Conservation (phyloP, 2,113 vertebrate genomes). For the Burhinus oedicnemus region DNA sequence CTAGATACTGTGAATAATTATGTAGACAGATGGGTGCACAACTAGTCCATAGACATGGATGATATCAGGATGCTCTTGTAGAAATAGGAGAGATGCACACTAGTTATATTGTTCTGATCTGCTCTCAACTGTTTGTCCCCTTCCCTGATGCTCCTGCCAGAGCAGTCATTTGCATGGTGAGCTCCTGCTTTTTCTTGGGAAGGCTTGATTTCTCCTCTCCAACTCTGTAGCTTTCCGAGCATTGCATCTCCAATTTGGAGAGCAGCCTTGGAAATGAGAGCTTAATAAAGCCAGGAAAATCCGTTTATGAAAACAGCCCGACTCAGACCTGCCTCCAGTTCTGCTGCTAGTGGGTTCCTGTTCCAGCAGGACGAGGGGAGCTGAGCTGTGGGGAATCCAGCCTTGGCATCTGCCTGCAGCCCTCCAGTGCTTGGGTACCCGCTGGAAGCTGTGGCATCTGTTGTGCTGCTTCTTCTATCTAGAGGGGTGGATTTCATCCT, state of each 20-base stretch:
- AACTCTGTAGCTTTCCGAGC: neutral
- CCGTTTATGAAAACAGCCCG: neutral
- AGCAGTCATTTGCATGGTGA: neutral
- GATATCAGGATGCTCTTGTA: neutral
- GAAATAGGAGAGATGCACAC: neutral
- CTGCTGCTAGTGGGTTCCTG: neutral
- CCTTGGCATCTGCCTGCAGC: fast-evolving
- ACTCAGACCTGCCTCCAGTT: neutral
- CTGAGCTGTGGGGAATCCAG: neutral
- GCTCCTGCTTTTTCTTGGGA: neutral
- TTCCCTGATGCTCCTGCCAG: neutral
- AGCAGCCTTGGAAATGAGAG: neutral
- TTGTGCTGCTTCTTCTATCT: neutral
- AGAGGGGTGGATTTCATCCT: neutral
- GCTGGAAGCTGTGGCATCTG: neutral
- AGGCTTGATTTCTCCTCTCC: neutral
- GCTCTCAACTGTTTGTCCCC: neutral
- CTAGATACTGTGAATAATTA: slow-evolving; percentile 15
- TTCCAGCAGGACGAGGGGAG: neutral
- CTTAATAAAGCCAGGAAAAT: neutral
- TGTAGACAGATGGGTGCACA: neutral
- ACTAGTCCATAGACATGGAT: neutral
- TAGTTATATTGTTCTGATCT: neutral
- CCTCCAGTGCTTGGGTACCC: neutral
- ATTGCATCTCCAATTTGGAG: neutral